Percentiles rank a stretch among this genome's conserved stretches.
phyloP scores from a whole-genome alignment of 2,113 vertebrate species.

The Copsychus sechellarum region DNA sequence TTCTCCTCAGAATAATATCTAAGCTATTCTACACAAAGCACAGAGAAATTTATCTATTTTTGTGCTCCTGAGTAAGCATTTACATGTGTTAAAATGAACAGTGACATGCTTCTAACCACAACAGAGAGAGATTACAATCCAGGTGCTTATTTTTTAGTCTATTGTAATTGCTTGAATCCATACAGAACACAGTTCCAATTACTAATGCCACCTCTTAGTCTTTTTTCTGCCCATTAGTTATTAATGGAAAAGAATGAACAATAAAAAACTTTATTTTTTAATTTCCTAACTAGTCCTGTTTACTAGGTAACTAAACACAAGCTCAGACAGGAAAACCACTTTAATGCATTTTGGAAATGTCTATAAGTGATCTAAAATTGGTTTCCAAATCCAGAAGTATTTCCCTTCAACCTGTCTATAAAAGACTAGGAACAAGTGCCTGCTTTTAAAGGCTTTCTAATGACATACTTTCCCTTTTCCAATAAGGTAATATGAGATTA shows the following conservation, averaged over 20 bases:
- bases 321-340: neutral
- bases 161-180: neutral
- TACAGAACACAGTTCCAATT: neutral
- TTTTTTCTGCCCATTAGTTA: neutral
- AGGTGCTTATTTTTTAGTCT: neutral
- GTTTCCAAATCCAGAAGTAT: neutral
- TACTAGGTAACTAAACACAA: neutral
- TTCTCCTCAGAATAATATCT: neutral
- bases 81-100: neutral
- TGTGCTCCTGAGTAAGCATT: neutral
- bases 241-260: neutral
- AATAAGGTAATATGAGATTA: neutral
- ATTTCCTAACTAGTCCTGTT: neutral
- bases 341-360: neutral
- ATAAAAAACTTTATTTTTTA: neutral
- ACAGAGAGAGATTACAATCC: neutral
- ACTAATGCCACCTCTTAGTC: neutral
- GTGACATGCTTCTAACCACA: neutral
- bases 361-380: neutral
- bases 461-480: neutral
- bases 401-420: neutral
- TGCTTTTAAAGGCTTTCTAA: neutral
- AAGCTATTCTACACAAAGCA: neutral
- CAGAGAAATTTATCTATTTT: neutral
- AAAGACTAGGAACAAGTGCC: neutral